phyloP scores from a whole-genome alignment of 2,888 invertebrate species.

The Ctena decussata region DNA sequence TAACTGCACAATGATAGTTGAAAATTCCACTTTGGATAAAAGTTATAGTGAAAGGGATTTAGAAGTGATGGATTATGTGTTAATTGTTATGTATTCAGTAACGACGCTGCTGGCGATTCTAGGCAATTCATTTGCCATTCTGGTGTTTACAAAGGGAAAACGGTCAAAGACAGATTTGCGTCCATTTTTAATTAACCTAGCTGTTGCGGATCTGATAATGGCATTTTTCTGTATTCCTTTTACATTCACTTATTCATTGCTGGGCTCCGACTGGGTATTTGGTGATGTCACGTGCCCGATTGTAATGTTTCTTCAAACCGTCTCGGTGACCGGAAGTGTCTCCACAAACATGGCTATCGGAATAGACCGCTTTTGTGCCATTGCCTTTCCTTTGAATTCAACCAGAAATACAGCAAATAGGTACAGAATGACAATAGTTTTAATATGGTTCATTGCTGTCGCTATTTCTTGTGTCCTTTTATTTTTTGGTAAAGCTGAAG shows the following conservation, averaged over 20 bases:
- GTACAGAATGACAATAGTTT: conserved; percentile 84
- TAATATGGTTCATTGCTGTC: conserved; percentile 87
- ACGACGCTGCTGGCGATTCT: conserved; percentile 87
- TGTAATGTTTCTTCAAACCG: conserved; percentile 88
- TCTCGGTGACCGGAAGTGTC: conserved; percentile 87
- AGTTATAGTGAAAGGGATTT: conserved; percentile 13
- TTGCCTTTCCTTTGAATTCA: conserved; percentile 79
- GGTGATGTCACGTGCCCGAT: conserved; percentile 87
- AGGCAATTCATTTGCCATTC: conserved; percentile 87
- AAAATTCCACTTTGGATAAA: conserved; percentile 8
- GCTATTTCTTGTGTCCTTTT: conserved; percentile 86
- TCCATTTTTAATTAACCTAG: conserved; percentile 93
- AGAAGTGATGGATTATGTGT: conserved; percentile 49
- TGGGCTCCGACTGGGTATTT: conserved; percentile 87
- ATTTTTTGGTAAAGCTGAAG: conserved; percentile 73
- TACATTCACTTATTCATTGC: conserved; percentile 89
- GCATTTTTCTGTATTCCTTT: conserved; percentile 97
- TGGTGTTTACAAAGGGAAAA: conserved; percentile 87
- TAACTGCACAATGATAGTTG: neutral
- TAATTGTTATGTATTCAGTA: conserved; percentile 87
- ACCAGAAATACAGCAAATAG: conserved; percentile 85
- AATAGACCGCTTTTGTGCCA: conserved; percentile 87
- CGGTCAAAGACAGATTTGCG: conserved; percentile 85
- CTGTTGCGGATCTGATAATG: conserved; percentile 96
- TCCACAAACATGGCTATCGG: conserved; percentile 88